Conservation (phyloP, 2,888 invertebrate genomes). For the Thereva nobilitata region DNA sequence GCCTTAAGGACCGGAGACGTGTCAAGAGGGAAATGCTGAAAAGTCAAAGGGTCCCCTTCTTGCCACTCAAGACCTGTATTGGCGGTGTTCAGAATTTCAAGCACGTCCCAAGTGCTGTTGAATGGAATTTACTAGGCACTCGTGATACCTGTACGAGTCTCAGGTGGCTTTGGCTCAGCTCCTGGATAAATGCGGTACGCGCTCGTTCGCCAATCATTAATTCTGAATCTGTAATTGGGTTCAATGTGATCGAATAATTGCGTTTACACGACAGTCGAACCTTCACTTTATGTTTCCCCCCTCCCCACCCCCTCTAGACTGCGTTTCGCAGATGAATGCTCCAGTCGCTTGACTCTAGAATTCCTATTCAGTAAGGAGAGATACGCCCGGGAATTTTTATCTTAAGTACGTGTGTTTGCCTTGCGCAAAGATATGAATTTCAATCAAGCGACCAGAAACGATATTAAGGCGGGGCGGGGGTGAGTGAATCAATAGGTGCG, state of each 20-base stretch:
- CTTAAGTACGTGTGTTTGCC: too few relatives aligned
- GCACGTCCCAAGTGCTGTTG: slow-evolving; percentile 2
- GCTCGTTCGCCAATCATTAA: not conserved
- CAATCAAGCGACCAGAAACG: too few relatives aligned
- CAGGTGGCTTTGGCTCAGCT: not conserved
- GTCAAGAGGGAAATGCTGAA: not conserved
- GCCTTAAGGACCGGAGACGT: not conserved
- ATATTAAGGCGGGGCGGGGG: too few relatives aligned
- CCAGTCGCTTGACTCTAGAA: too few relatives aligned
- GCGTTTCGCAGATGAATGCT: too few relatives aligned
- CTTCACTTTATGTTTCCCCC: not conserved
- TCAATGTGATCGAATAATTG: slow-evolving; percentile 12
- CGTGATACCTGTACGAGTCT: not conserved
- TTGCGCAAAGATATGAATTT: too few relatives aligned
- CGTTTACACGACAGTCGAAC: not conserved
- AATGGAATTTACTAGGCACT: not conserved
- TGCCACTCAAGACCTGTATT: not conserved
- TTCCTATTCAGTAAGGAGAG: too few relatives aligned
- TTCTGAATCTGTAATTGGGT: slow-evolving; percentile 1
- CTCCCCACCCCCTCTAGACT: too few relatives aligned
- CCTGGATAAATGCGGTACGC: not conserved
- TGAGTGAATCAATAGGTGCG: too few relatives aligned
- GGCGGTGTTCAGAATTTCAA: not conserved
- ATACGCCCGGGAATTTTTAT: too few relatives aligned
- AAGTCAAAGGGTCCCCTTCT: not conserved